A percentile compares a stretch with the other conserved stretches of the same genome.
Conservation (phyloP, 2,797 vertebrate species). For the Hemitrygon akajei region DNA sequence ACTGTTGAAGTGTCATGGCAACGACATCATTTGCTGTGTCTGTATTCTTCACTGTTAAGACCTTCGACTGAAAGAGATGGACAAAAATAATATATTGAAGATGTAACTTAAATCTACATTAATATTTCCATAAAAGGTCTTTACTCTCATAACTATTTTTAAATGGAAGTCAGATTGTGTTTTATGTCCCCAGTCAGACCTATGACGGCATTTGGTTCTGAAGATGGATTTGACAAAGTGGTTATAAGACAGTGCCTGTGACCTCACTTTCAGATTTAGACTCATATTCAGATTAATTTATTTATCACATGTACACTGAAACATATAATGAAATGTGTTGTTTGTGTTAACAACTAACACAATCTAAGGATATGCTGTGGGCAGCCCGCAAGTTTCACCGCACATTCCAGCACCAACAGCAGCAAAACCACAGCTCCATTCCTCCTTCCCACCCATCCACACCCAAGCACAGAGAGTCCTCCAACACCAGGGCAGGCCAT, state of each 20-base stretch:
- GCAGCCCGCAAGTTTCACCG: no score
- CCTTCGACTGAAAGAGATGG: conserved; percentile 71
- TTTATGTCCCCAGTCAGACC: conserved; percentile 9
- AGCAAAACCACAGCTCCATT: no score
- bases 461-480: no score
- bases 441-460: no score
- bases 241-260: neutral
- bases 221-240: neutral
- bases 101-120: neutral
- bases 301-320: no score
- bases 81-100: neutral
- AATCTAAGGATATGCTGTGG: no score
- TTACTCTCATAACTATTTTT: neutral
- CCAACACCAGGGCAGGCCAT: no score
- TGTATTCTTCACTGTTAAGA: conserved; percentile 72
- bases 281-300: no score
- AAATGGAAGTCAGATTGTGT: neutral
- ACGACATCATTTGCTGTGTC: conserved; percentile 80
- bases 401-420: no score
- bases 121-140: conserved; percentile 27
- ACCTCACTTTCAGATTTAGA: neutral
- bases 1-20: conserved; percentile 76
- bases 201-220: neutral
- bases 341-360: no score
- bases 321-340: no score